A percentile compares a stretch with the other conserved stretches of the same genome.
These are phyloP conservation scores for Hirtodrosophila confusa DNA, from an alignment of 2,888 invertebrate genomes.

Conservation along the genomic window DNA sequence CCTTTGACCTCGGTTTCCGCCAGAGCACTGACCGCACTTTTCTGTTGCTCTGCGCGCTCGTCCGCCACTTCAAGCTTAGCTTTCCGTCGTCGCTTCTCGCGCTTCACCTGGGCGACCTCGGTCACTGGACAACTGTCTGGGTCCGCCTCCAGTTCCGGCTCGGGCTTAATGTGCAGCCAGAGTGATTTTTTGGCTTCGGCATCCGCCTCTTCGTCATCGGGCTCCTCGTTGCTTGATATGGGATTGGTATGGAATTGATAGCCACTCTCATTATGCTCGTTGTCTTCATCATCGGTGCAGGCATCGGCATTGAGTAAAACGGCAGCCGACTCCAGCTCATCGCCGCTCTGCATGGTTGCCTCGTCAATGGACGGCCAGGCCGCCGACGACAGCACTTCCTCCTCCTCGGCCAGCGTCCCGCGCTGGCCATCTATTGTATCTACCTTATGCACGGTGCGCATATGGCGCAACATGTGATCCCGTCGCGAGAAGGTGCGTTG, in stretches of 20 bases:
- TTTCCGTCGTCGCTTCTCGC: slow-evolving; percentile 30
- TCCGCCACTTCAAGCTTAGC: slow-evolving; percentile 10
- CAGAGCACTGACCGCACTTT: background rate
- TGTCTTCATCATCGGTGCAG: slow-evolving; percentile 32
- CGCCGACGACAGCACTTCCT: background rate
- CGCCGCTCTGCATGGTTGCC: slow-evolving; percentile 51
- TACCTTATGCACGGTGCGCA: slow-evolving; percentile 83
- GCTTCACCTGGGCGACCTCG: slow-evolving; percentile 8
- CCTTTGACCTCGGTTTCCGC: slow-evolving; percentile 40
- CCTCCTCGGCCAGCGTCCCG: slow-evolving; percentile 9
- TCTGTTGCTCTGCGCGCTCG: background rate
- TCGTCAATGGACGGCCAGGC: slow-evolving; percentile 25
- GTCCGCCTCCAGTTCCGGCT: slow-evolving; percentile 44
- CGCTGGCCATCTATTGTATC: slow-evolving; percentile 4
- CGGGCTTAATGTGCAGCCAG: slow-evolving; percentile 69
- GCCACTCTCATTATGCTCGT: slow-evolving; percentile 43
- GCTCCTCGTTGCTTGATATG: slow-evolving; percentile 79
- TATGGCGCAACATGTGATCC: slow-evolving; percentile 85
- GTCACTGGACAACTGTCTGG: background rate
- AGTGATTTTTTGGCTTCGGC: slow-evolving; percentile 57
- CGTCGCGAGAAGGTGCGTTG: slow-evolving; percentile 84
- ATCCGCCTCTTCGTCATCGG: slow-evolving; percentile 54
- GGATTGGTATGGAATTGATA: slow-evolving; percentile 72
- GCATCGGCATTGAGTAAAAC: slow-evolving; percentile 48
- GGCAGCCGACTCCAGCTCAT: slow-evolving; percentile 60